Percentiles rank a stretch among this genome's conserved stretches.
Conservation (phyloP, 2,797 vertebrate species). For the Labroides dimidiatus region DNA sequence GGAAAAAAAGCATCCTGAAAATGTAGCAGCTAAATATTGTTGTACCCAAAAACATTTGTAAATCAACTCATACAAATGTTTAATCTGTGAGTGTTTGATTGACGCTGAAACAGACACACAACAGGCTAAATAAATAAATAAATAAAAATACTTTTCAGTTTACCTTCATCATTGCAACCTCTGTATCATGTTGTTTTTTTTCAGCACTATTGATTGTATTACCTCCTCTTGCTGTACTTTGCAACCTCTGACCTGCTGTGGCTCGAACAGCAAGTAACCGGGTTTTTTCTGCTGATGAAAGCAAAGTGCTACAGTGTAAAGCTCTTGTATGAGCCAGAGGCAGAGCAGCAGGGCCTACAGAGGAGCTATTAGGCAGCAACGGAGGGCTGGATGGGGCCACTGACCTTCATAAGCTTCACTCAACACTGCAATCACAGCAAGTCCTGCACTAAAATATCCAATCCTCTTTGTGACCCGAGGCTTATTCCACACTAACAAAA, state of each 20-base stretch:
- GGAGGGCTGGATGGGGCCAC: slow-evolving; percentile 36
- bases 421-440: slow-evolving; percentile 28
- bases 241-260: slow-evolving; percentile 12
- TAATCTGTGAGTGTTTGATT: too few species aligned
- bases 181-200: neutral
- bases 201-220: slow-evolving; percentile 2
- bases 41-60: too few species aligned
- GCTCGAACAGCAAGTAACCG: neutral
- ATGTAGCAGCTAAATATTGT: too few species aligned
- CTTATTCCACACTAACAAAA: slow-evolving; percentile 4
- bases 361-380: slow-evolving; percentile 21
- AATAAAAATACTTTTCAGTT: neutral
- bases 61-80: too few species aligned
- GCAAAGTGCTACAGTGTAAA: neutral
- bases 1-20: too few species aligned
- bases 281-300: slow-evolving; percentile 13
- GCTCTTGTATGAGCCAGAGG: slow-evolving; percentile 8
- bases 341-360: slow-evolving; percentile 18
- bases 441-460: slow-evolving; percentile 33
- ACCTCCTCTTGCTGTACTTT: neutral
- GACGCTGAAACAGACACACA: neutral
- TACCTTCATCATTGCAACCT: neutral
- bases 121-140: neutral
- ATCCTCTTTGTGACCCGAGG: slow-evolving; percentile 17
- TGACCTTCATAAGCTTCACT: slow-evolving; percentile 46